These are phyloP conservation scores for Scaptomyza hsui DNA, from an alignment of 1,140 invertebrate genomes.

Conservation along the genomic window DNA sequence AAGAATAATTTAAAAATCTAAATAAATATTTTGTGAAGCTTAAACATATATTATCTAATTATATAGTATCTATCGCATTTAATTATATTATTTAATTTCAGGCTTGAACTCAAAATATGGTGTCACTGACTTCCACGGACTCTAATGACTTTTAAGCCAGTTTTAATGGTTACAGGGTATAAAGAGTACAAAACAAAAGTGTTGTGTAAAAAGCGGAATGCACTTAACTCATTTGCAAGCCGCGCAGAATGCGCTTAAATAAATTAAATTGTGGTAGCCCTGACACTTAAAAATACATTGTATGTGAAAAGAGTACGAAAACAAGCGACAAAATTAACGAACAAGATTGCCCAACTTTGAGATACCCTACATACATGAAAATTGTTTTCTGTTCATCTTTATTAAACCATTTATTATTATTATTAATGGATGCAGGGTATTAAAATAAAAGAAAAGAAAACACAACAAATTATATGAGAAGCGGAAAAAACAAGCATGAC, in stretches of 20 bases:
- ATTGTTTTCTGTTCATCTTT: neutral
- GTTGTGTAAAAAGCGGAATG: conserved; percentile 50
- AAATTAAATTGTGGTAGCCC: conserved; percentile 77
- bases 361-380: neutral
- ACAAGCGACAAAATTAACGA: neutral
- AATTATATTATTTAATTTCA: too few relatives aligned
- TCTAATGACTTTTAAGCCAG: neutral
- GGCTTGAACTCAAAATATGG: too few relatives aligned
- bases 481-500: conserved; percentile 39
- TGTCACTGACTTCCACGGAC: too few relatives aligned
- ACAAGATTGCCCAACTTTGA: neutral
- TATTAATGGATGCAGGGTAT: neutral
- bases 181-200: conserved; percentile 2
- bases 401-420: neutral
- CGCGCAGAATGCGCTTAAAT: conserved; percentile 67
- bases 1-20: too few relatives aligned
- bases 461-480: conserved; percentile 1
- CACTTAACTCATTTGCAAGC: conserved; percentile 73
- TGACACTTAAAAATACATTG: conserved; percentile 61
- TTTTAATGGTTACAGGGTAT: neutral
- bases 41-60: too few relatives aligned
- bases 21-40: too few relatives aligned
- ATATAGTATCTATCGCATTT: too few relatives aligned
- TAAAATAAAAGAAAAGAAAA: neutral
- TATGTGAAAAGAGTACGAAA: neutral